Evolutionary conservation across 2,113 vertebrate genomes (phyloP).

Genomic region (Burhinus oedicnemus): DNA sequence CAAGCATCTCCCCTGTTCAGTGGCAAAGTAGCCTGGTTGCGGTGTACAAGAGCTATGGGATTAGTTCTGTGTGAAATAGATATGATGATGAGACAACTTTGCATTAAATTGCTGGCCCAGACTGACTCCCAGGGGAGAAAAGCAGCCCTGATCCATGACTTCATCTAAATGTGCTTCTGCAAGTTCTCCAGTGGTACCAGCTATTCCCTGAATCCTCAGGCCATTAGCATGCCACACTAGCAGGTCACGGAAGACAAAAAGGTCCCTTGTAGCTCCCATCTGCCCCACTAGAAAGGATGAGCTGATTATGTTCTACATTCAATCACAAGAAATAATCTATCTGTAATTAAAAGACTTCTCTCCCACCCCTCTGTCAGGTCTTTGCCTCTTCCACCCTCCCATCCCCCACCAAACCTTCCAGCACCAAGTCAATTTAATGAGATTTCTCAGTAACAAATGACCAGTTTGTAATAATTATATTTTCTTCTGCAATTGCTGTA

Average conservation of each 20-base stretch:
- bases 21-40: neutral
- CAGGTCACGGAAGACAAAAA: neutral
- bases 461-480: slow-evolving; percentile 83
- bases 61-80: neutral
- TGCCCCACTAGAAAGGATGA: slow-evolving; percentile 22
- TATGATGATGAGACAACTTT: neutral
- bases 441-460: slow-evolving; percentile 78
- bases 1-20: neutral
- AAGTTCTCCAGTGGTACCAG: neutral
- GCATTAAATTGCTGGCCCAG: neutral
- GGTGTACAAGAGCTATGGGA: neutral
- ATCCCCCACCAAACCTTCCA: slow-evolving; percentile 51
- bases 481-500: slow-evolving; percentile 63
- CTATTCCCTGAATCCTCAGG: neutral
- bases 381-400: neutral
- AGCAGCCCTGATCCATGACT: neutral
- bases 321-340: slow-evolving; percentile 71
- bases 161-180: neutral
- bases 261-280: neutral
- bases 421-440: slow-evolving; percentile 75
- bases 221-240: neutral
- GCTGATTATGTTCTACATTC: slow-evolving; percentile 57
- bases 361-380: neutral
- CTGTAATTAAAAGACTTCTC: slow-evolving; percentile 71
- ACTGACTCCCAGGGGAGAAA: neutral